Conservation (phyloP, 2,113 vertebrate species). For the Harpagus bidentatus region DNA sequence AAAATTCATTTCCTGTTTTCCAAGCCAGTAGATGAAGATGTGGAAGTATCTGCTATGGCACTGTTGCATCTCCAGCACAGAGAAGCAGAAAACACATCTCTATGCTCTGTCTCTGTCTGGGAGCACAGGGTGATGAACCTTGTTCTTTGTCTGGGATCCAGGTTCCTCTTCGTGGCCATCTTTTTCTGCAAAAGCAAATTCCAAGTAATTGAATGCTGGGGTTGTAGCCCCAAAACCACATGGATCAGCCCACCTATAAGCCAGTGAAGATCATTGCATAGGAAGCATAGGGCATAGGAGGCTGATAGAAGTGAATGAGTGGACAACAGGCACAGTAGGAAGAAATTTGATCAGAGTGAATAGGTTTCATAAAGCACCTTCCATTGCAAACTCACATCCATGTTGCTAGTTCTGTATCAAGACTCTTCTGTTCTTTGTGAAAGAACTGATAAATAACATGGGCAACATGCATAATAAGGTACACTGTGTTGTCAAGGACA, state of each 20-base stretch:
- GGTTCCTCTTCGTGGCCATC: neutral
- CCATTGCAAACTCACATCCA: neutral
- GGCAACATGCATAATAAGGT: neutral
- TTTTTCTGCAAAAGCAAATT: neutral
- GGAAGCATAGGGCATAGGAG: neutral
- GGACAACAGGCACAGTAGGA: neutral
- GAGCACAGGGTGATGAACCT: neutral
- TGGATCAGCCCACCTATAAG: neutral
- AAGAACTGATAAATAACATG: neutral
- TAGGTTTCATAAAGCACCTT: neutral
- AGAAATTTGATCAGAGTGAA: neutral
- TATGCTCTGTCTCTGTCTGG: neutral
- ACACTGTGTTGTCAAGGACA: neutral
- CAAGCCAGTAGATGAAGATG: neutral
- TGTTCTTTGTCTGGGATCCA: neutral
- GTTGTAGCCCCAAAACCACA: neutral
- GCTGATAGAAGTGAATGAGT: neutral
- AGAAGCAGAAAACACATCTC: neutral
- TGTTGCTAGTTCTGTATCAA: neutral
- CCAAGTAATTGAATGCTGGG: neutral
- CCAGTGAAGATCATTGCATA: neutral
- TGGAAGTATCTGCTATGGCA: neutral
- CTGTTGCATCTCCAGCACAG: neutral
- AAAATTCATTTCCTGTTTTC: neutral
- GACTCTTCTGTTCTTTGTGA: neutral